These are phyloP conservation scores for Dendrocincla tyrannina DNA, from an alignment of 2,797 vertebrate species.

Conservation along the genomic window DNA sequence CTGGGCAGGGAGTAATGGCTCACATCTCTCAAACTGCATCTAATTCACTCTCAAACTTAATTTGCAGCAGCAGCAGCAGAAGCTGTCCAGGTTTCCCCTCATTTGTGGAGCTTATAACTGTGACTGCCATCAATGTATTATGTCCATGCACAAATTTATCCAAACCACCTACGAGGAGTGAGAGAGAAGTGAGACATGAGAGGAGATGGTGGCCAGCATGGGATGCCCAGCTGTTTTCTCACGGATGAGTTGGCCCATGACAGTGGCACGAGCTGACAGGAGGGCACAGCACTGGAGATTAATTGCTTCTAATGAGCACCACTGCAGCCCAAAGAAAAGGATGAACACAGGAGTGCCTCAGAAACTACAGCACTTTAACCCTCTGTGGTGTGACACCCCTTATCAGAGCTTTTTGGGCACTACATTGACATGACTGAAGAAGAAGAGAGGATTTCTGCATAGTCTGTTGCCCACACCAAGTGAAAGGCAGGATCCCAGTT, in stretches of 20 bases:
- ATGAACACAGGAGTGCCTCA: neutral
- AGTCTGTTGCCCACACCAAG: neutral
- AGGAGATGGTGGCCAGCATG: neutral
- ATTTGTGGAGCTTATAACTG: neutral
- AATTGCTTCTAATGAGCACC: conserved; percentile 68
- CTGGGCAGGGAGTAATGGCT: neutral
- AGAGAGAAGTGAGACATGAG: neutral
- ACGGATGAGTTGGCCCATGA: conserved; percentile 11
- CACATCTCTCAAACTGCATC: neutral
- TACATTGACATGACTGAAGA: neutral
- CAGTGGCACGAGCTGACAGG: neutral
- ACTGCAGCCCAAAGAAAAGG: neutral
- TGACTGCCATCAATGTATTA: neutral
- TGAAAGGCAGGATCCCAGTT: neutral
- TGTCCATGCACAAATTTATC: neutral
- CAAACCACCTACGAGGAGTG: neutral
- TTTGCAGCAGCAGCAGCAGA: neutral
- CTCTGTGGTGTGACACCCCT: neutral
- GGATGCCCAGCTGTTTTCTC: conserved; percentile 1
- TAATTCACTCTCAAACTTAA: neutral
- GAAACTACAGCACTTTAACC: conserved; percentile 26
- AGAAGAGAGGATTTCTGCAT: neutral
- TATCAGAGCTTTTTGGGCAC: neutral
- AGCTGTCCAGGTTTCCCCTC: neutral
- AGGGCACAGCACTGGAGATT: conserved; percentile 33